Conservation (phyloP, 2,113 vertebrate genomes). For the Pseudolaguvia tuberculata region DNA sequence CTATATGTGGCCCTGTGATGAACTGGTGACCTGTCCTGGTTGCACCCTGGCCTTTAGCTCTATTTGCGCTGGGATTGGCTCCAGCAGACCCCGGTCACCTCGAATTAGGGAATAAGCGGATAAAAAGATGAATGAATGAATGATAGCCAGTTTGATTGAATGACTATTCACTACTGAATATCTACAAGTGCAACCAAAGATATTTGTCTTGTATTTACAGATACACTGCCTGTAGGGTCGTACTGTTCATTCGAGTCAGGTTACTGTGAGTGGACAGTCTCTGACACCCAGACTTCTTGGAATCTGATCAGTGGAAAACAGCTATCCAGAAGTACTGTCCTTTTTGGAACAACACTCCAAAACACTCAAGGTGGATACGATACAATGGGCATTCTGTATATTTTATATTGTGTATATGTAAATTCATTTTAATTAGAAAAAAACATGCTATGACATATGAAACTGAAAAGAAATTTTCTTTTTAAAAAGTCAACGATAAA, state of each 20-base stretch:
- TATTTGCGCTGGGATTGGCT: too few species aligned
- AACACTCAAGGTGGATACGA: slow-evolving; percentile 67
- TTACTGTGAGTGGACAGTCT: slow-evolving; percentile 75
- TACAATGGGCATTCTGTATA: not conserved
- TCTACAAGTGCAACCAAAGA: not conserved
- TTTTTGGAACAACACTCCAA: slow-evolving; percentile 68
- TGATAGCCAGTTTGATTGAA: not conserved
- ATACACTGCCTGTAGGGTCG: slow-evolving; percentile 70
- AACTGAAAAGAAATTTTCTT: not conserved
- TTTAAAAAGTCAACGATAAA: too few species aligned
- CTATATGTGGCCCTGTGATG: too few species aligned
- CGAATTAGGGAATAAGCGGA: too few species aligned
- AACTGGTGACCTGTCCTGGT: too few species aligned
- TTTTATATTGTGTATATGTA: not conserved
- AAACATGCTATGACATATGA: not conserved
- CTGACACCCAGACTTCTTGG: slow-evolving; percentile 68
- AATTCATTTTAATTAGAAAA: not conserved
- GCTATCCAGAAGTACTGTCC: slow-evolving; percentile 46
- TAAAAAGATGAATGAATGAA: too few species aligned
- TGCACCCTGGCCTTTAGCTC: too few species aligned
- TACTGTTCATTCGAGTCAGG: slow-evolving; percentile 81
- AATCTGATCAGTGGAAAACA: slow-evolving; percentile 62
- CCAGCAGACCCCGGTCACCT: too few species aligned
- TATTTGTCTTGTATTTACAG: slow-evolving; percentile 54
- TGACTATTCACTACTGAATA: too few species aligned